Conservation (phyloP, 1,140 invertebrate species). For the Phthorimaea operculella region DNA sequence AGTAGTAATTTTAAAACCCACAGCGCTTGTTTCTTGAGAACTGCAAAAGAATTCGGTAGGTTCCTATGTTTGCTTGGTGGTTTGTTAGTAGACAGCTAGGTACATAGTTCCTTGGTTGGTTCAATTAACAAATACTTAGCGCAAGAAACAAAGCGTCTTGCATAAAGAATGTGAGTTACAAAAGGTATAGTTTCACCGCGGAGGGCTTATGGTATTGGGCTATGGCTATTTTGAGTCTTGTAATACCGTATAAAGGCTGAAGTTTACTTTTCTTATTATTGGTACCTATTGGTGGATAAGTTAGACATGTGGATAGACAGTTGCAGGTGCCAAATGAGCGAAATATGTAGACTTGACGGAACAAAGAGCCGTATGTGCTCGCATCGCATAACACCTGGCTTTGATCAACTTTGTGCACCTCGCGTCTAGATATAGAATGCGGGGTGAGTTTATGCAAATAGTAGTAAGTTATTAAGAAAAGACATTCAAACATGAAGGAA, state of each 20-base stretch:
- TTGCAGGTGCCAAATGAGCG: constrained; percentile 23
- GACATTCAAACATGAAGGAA: too few relatives aligned
- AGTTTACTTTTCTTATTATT: too few relatives aligned
- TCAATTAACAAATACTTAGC: constrained; percentile 21
- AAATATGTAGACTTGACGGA: constrained; percentile 11
- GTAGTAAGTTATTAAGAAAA: too few relatives aligned
- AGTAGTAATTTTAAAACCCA: too few relatives aligned
- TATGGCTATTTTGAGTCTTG: background rate
- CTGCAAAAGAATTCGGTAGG: too few relatives aligned
- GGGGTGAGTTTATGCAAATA: too few relatives aligned
- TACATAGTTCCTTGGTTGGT: constrained; percentile 1
- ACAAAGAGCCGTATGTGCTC: constrained; percentile 11
- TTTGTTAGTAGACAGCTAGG: too few relatives aligned
- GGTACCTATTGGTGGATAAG: background rate
- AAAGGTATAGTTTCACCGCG: background rate
- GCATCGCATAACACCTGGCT: constrained; percentile 18
- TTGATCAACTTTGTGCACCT: too few relatives aligned
- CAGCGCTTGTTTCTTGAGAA: too few relatives aligned
- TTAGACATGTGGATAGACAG: background rate
- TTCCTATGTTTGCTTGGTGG: too few relatives aligned
- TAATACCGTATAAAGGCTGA: too few relatives aligned
- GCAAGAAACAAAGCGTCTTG: constrained; percentile 12
- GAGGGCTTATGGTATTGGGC: background rate
- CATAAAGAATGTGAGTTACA: constrained; percentile 8
- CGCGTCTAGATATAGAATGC: too few relatives aligned